These are phyloP conservation scores for Oreotrochilus melanogaster DNA, from an alignment of 2,113 vertebrate species.

Conservation along the genomic window DNA sequence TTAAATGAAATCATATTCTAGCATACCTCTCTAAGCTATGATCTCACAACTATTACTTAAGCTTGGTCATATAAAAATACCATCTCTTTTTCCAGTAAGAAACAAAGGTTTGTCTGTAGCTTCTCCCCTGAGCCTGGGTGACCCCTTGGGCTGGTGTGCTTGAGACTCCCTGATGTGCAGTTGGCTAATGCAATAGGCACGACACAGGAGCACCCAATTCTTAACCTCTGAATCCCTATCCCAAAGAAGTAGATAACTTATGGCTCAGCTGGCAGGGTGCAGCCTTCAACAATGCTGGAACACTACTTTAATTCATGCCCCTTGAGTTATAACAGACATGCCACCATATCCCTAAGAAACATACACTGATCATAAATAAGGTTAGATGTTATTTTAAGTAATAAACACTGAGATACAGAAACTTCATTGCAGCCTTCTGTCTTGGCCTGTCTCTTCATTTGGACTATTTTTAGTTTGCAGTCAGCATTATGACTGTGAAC, in stretches of 20 bases:
- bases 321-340: conserved; percentile 53
- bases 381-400: conserved; percentile 64
- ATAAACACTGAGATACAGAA: conserved; percentile 58
- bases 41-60: conserved; percentile 62
- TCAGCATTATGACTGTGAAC: conserved; percentile 25
- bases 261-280: conserved; percentile 29
- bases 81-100: conserved; percentile 5
- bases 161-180: neutral
- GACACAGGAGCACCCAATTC: neutral
- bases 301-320: conserved; percentile 41
- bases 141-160: neutral
- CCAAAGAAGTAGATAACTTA: conserved; percentile 51
- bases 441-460: conserved; percentile 41
- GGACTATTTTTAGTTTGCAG: conserved; percentile 52
- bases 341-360: conserved; percentile 48
- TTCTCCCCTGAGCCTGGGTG: conserved; percentile 47
- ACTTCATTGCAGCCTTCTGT: conserved; percentile 50
- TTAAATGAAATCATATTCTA: conserved; percentile 43
- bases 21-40: conserved; percentile 7
- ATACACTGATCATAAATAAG: conserved; percentile 42
- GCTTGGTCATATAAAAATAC: conserved; percentile 19
- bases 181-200: neutral
- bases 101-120: conserved; percentile 51
- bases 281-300: conserved; percentile 14
- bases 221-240: conserved; percentile 52